Base-by-base conservation (phyloP, 2,113 vertebrate genomes). In the Puffinus mauretanicus region DNA sequence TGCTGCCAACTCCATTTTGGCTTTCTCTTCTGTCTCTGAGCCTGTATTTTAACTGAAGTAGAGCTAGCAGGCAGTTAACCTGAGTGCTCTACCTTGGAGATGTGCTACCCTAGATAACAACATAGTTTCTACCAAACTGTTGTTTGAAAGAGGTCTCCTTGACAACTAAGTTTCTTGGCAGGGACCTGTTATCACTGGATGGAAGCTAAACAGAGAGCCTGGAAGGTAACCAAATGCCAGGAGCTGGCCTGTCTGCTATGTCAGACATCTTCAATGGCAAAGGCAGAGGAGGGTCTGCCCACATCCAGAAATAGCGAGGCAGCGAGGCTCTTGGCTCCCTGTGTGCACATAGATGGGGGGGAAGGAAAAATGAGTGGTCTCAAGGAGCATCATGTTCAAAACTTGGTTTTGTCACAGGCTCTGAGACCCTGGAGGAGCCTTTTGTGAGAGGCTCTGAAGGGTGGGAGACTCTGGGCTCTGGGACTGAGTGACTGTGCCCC, bases 91-190 rank as follows among this genome's bases (percentile, higher is more conserved):
- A 29, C 29, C 11, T 38, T 66, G 54, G 82, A 82, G 75, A 72
- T 90, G 62, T n/a, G 52, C 87, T 95, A 69, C 79, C 85, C 66
- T 85, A 20, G 73, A 69, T 87, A 86, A 75, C 93, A 89, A 69
- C 14, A 8, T 7, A 30, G 52, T 57, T 96, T 89, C 89, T 87
- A 93, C 30, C 61, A 82, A 96, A 93, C 70, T 79, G 73, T 87
- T 94, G 89, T 94, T 96, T 89, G 73, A 85, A 93, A 89, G 49
- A 67, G 30, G 52, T 90, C 81, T 76, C 78, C 91, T n/a, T 57
- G 93, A 46, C 91, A 82, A 80, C 90, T 57, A 76, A 93, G 40
- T 96, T 96, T 96, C 66, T 93, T 96, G 94, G 65, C 84, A 82
- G 61, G 69, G 57, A 47, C 87, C 61, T 79, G 44, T 95, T 95